Conservation (phyloP, 1,140 invertebrate genomes). For the Aphidius gifuensis region DNA sequence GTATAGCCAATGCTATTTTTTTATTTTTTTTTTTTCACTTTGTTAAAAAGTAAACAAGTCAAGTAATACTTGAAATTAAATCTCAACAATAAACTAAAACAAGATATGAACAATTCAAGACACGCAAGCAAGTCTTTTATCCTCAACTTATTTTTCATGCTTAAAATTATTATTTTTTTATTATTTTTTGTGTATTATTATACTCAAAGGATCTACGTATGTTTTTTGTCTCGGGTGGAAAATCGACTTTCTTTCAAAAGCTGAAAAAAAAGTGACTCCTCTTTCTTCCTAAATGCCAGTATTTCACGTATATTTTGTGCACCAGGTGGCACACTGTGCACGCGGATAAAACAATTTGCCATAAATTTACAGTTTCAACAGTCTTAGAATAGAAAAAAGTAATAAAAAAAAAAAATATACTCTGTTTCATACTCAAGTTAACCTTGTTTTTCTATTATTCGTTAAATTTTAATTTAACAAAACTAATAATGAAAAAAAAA, state of each 20-base stretch:
- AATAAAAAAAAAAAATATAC: neutral
- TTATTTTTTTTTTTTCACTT: too few relatives aligned
- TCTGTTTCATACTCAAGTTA: too few relatives aligned
- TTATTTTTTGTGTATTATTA: neutral
- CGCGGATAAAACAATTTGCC: constrained; percentile 48
- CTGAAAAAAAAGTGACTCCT: neutral
- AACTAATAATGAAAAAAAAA: too few relatives aligned
- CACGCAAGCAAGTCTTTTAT: constrained; percentile 9
- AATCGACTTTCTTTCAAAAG: constrained; percentile 20
- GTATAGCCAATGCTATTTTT: too few relatives aligned
- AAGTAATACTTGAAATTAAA: constrained; percentile 10
- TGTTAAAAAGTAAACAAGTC: constrained; percentile 1
- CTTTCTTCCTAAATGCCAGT: constrained; percentile 29
- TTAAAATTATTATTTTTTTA: constrained; percentile 4
- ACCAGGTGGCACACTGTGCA: constrained; percentile 42
- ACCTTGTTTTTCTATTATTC: too few relatives aligned
- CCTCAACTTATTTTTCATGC: constrained; percentile 3
- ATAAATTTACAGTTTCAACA: constrained; percentile 40
- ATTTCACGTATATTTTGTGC: constrained; percentile 42
- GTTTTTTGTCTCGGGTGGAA: constrained; percentile 5
- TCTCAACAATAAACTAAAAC: constrained; percentile 19
- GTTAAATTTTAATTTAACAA: too few relatives aligned
- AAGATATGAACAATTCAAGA: constrained; percentile 19
- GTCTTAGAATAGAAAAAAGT: neutral
- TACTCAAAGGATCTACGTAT: neutral